Percentiles rank a stretch among this genome's conserved stretches.
Conservation (phyloP, 2,797 vertebrate species). For the Micropoecilia bifurca region DNA sequence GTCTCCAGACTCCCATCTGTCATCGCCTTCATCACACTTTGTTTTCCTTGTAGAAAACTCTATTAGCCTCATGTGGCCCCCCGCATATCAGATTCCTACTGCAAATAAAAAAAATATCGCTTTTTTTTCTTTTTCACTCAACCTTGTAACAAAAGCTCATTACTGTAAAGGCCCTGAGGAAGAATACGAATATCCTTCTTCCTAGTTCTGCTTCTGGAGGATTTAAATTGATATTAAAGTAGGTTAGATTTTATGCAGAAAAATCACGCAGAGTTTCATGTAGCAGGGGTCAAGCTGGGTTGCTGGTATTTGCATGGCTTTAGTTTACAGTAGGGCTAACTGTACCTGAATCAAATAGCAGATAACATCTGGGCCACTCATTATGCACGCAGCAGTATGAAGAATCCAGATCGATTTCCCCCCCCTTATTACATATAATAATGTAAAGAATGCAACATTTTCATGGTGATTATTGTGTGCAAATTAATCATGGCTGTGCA, state of each 20-base stretch:
- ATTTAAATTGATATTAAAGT: not conserved
- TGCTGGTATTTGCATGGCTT: not conserved
- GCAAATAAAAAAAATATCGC: not conserved
- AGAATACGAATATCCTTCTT: conserved; percentile 1
- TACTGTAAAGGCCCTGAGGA: not conserved
- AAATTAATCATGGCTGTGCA: not conserved
- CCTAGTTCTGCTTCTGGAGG: not conserved
- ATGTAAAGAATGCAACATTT: not conserved
- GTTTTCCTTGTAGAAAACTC: not conserved
- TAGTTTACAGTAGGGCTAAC: conserved; percentile 3
- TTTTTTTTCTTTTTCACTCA: not conserved
- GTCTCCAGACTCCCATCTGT: conserved; percentile 63
- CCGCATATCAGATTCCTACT: conserved; percentile 25
- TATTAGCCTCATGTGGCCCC: conserved; percentile 19
- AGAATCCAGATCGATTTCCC: not conserved
- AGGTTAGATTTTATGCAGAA: not conserved
- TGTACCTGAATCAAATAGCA: not conserved
- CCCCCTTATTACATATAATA: not conserved
- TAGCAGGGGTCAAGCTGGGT: not conserved
- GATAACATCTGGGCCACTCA: not conserved
- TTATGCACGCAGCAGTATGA: not conserved
- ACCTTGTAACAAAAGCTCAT: not conserved
- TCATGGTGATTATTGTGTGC: not conserved
- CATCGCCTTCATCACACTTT: conserved; percentile 40
- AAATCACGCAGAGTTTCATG: not conserved